Evolutionary conservation across 2,797 vertebrate species (phyloP).

Genomic region (Coendou prehensilis): DNA sequence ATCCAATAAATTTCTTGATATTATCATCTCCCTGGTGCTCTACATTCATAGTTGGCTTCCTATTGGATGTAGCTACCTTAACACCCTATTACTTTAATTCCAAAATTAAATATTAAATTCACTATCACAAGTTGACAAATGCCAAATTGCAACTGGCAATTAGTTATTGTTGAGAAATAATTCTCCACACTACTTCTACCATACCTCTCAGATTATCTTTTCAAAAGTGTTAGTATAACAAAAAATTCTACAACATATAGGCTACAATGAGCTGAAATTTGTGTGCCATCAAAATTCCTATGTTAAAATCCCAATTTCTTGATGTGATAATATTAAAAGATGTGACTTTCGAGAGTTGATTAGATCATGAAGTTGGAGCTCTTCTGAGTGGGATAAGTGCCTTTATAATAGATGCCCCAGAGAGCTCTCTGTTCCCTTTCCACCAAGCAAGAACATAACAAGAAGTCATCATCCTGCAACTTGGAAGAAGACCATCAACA

Average conservation of each 20-base stretch:
- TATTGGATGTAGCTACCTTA: background rate
- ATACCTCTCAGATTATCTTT: background rate
- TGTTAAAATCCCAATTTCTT: background rate
- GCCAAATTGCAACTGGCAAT: background rate
- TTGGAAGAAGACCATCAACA: background rate
- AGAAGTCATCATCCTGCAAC: background rate
- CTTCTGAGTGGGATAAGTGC: background rate
- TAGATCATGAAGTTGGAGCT: background rate
- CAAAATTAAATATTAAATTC: constrained; percentile 47
- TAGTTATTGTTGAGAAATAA: background rate
- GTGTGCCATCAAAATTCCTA: background rate
- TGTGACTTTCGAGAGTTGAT: background rate
- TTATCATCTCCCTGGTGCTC: background rate
- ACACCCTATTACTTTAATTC: background rate
- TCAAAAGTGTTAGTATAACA: background rate
- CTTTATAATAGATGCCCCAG: background rate
- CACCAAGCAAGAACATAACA: background rate
- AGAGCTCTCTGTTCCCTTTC: background rate
- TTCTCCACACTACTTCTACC: background rate
- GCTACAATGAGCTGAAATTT: background rate
- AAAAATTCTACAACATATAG: background rate
- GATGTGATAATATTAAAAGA: background rate
- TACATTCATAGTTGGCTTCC: background rate
- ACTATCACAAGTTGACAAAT: background rate
- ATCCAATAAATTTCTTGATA: background rate